phyloP scores from a whole-genome alignment of 1,140 invertebrate species.

The Caerostris darwini region DNA sequence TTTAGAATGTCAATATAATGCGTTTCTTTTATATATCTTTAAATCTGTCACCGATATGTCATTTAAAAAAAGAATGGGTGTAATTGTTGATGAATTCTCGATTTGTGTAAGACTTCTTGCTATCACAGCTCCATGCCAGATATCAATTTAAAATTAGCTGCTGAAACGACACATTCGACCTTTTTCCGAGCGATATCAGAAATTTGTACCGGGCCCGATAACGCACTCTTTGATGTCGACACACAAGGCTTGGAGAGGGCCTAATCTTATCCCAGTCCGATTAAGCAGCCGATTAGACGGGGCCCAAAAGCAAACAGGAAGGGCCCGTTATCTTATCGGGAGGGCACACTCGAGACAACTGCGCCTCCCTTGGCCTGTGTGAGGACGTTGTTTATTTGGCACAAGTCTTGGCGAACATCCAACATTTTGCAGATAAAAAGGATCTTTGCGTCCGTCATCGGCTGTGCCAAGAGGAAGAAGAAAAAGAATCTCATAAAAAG shows the following conservation, averaged over 20 bases:
- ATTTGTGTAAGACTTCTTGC: background rate
- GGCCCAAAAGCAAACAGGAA: background rate
- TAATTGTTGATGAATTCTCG: background rate
- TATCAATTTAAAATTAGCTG: slow-evolving; percentile 27
- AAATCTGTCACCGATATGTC: background rate
- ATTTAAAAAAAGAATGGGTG: background rate
- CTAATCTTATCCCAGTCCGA: background rate
- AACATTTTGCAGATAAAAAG: background rate
- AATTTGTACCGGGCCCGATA: background rate
- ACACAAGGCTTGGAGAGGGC: background rate
- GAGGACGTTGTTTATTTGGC: slow-evolving; percentile 27
- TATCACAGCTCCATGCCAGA: background rate
- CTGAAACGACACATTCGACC: background rate
- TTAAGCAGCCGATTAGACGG: background rate
- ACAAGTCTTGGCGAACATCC: slow-evolving; percentile 6
- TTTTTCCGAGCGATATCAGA: background rate
- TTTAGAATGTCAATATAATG: too few species aligned
- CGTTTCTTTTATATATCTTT: too few species aligned
- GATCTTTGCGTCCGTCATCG: slow-evolving; percentile 1
- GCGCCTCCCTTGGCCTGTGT: slow-evolving; percentile 15
- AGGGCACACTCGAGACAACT: slow-evolving; percentile 4
- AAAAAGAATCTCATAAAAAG: background rate
- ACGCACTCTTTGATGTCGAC: slow-evolving; percentile 6
- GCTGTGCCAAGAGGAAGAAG: background rate
- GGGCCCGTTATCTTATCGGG: background rate